Evolutionary conservation across 2,888 invertebrate species (phyloP).

Genomic region (Himalopsyche kuldschensis): DNA sequence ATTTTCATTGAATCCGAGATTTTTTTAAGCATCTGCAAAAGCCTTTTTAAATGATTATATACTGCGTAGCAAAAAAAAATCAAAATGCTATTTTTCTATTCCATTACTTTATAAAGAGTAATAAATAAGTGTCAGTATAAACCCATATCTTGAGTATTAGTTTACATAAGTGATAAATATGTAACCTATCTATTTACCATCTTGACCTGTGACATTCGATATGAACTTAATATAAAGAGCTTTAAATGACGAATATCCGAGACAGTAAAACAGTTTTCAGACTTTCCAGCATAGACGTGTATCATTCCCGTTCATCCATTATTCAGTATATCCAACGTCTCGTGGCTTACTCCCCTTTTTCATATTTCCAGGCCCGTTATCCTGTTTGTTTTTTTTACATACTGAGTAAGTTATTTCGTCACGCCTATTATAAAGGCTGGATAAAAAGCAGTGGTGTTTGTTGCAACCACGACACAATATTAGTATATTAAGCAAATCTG

Average conservation of each 20-base stretch:
- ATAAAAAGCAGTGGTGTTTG: background rate
- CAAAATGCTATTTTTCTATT: too few species aligned
- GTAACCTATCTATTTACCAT: background rate
- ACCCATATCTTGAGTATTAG: background rate
- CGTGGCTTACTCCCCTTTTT: conserved; percentile 6
- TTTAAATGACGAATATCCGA: background rate
- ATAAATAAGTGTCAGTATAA: background rate
- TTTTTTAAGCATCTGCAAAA: too few species aligned
- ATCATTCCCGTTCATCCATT: conserved; percentile 25
- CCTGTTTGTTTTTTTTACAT: conserved; percentile 20
- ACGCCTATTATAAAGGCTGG: conserved; percentile 18
- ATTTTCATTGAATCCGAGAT: too few species aligned
- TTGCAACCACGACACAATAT: background rate
- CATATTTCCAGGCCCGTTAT: conserved; percentile 1
- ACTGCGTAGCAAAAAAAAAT: too few species aligned
- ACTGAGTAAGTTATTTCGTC: conserved; percentile 23
- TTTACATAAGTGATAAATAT: background rate
- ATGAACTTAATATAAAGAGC: background rate
- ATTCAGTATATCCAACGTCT: conserved; percentile 8
- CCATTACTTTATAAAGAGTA: too few species aligned
- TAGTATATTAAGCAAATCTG: background rate
- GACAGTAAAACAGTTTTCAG: conserved; percentile 17
- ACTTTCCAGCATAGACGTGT: conserved; percentile 17
- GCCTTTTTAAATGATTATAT: too few species aligned
- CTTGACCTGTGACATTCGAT: background rate